Conservation (phyloP, 2,113 vertebrate genomes). For the Carassius gibelio region DNA sequence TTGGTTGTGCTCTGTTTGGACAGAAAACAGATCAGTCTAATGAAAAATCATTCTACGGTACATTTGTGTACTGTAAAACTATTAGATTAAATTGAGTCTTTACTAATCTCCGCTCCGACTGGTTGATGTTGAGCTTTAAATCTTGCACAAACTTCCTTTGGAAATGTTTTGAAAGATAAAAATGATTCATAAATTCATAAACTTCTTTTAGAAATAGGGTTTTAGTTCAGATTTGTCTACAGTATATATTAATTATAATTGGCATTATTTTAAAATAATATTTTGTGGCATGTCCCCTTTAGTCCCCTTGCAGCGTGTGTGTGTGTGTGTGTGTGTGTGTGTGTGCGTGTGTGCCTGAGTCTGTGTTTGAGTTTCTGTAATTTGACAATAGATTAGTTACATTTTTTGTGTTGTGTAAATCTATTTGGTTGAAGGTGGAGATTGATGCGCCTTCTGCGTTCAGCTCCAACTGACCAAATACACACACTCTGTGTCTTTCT, state of each 20-base stretch:
- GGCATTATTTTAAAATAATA: not conserved
- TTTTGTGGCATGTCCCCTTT: not conserved
- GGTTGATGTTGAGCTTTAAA: not conserved
- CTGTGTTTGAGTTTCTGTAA: constrained; percentile 61
- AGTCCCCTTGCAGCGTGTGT: not conserved
- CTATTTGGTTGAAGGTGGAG: constrained; percentile 67
- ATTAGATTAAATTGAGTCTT: not conserved
- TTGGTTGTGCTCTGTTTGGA: not conserved
- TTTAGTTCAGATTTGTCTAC: not conserved
- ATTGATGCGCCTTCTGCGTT: not conserved
- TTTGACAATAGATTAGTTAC: constrained; percentile 70
- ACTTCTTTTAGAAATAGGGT: not conserved
- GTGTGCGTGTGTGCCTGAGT: not conserved
- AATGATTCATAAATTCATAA: not conserved
- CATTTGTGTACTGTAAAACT: not conserved
- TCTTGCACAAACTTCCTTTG: no score
- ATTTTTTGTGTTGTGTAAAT: constrained; percentile 76
- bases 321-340: constrained; percentile 60
- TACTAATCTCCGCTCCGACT: not conserved
- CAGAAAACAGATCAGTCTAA: not conserved
- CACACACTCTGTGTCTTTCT: not conserved
- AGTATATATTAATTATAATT: not conserved
- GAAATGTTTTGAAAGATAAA: not conserved
- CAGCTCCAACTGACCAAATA: no score
- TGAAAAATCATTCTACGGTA: not conserved